Evolutionary conservation across 2,888 invertebrate species (phyloP), one percentile per base, ranked within the genome.

Genomic region (Thalpophila matura): DNA sequence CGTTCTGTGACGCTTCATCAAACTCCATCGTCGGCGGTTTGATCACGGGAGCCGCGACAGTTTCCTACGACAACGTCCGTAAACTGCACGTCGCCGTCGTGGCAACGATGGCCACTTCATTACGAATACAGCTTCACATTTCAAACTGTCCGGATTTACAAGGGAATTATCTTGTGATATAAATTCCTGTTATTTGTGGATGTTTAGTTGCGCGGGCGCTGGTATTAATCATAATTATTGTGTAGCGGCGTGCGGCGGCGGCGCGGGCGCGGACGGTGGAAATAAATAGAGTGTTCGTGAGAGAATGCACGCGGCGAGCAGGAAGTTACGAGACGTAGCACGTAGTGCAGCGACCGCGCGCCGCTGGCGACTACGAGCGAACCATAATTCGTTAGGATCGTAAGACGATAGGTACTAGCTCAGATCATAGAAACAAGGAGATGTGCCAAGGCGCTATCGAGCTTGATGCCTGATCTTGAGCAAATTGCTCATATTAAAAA

Each of bases 281-380:
- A 67, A 70, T 53, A 56, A 51, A 69, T 51, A 58, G 55, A 38
- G 54, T 20, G 53, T 60, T 60, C 75, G 73, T 74, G 73, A 74
- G 75, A 61, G 75, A 74, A 74, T 65, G 75, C 71, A 42, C 37
- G 33, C 27, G 12, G 20, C 54, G 27, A 31, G 24, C 29, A 59
- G 45, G 53, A 53, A 45, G 24, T 31, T 53, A 22, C 62, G 37
- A 31, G 24, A 63, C 29, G 46, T 2, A 10, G 37, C 61, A 16
- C 37, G 35, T 4, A 27, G 40, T n/a, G n/a, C 46, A 7, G 20
- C 29, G 12, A 31, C 4, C 31, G 38, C n/a, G n/a, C n/a, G n/a
- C n/a, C n/a, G n/a, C n/a, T n/a, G n/a, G n/a, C n/a, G n/a, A n/a
- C n/a, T n/a, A n/a, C n/a, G n/a, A n/a, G n/a, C n/a, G n/a, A n/a